phyloP scores from a whole-genome alignment of 2,113 vertebrate genomes.

The Psephotus haematonotus region DNA sequence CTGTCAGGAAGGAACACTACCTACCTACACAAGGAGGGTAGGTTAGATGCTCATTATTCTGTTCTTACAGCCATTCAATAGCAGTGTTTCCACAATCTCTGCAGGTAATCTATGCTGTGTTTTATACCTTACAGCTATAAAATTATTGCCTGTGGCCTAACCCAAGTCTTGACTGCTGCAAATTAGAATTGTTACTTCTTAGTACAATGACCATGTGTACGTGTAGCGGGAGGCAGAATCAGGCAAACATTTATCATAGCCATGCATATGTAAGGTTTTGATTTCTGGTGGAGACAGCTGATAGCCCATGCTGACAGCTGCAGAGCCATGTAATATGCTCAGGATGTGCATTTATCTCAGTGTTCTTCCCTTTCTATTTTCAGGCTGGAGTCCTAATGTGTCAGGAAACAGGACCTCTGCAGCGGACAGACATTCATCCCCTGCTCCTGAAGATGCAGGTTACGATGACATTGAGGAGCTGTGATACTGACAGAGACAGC shows the following conservation, averaged over 20 bases:
- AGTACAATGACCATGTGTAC: neutral
- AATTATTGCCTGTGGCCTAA: neutral
- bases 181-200: neutral
- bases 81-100: neutral
- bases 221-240: neutral
- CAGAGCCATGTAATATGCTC: neutral
- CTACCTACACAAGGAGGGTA: neutral
- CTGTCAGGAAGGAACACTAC: neutral
- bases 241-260: neutral
- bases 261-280: neutral
- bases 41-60: neutral
- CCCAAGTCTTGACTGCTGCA: neutral
- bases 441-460: neutral
- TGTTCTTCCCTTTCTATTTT: neutral
- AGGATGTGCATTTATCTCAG: neutral
- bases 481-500: neutral
- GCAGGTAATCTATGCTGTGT: neutral
- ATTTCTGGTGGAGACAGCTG: neutral
- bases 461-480: constrained; percentile 24
- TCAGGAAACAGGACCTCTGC: neutral
- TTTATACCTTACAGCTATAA: neutral
- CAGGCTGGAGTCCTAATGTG: neutral
- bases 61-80: neutral
- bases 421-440: neutral
- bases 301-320: neutral